Base-by-base conservation (phyloP, 2,888 invertebrate genomes). In the Patella ulyssiponensis region DNA sequence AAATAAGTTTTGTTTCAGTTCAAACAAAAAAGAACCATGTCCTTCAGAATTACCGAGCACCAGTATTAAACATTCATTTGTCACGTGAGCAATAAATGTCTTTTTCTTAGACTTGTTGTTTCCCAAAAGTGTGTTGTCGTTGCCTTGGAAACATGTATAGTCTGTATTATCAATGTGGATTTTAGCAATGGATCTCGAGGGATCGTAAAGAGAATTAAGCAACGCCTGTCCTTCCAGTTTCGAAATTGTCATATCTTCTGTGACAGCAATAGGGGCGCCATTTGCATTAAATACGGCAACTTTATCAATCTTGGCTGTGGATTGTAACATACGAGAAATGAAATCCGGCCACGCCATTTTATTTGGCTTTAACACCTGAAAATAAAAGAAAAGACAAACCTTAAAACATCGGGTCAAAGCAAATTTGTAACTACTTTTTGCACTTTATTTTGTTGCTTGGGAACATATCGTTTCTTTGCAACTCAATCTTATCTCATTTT, bases 21-120 rank as follows among this genome's bases (percentile, higher is more conserved):
- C 82, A 53, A 77, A 78, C 2, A 81, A 75, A 56, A 81, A 82
- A 7, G 81, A 81, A 17, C 82, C 78, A 54, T 80, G 76, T 0
- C 77, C 79, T 51, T 51, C 56, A 2, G 82, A 76, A 9, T 53
- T 20, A 12, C 82, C 82, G 15, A 82, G 71, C 23, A 81, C 76
- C 0, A 79, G 71, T 14, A 73, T 56, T 54, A 80, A 69, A 11
- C 78, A 76, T 12, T 75, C 78, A n/a, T 81, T 76, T 23, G 73
- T 27, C 11, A 71, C 64, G 33, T 76, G 72, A 1, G 82, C 82
- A 23, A 81, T 81, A 58, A 80, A 70, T 33, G 81, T 75, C 11
- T 75, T 69, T 1, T 69, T 71, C 20, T 52, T 7, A 7, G 64
- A 74, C 14, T 23, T 71, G 11, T 73, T 64, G 23, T 52, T 77